These are phyloP conservation scores for Pterocles orientalis DNA, from an alignment of 2,113 vertebrate species.

Conservation along the genomic window DNA sequence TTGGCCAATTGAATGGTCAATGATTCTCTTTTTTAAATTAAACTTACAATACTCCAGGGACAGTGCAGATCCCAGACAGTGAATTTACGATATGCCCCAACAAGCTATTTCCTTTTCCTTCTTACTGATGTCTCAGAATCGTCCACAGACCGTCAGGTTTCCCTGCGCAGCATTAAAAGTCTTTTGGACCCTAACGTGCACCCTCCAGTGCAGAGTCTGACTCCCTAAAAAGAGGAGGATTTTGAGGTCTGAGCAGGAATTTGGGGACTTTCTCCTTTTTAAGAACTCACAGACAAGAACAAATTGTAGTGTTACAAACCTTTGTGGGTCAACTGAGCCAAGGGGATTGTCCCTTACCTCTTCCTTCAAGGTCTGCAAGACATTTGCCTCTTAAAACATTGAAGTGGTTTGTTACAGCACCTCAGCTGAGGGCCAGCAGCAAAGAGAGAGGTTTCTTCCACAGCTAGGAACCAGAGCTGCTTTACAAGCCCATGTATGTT, in stretches of 20 bases:
- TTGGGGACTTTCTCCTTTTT: neutral
- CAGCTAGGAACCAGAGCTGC: neutral
- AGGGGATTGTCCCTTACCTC: neutral
- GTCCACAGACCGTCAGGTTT: neutral
- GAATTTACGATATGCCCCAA: neutral
- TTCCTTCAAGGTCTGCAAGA: neutral
- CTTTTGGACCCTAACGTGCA: neutral
- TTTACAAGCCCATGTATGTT: neutral
- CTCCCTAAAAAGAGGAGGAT: neutral
- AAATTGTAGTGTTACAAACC: neutral
- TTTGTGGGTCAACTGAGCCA: neutral
- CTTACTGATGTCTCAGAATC: neutral
- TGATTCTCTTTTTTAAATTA: neutral
- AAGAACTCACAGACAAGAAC: neutral
- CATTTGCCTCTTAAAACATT: neutral
- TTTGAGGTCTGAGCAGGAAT: neutral
- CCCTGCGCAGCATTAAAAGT: neutral
- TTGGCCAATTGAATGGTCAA: neutral
- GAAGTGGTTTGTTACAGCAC: neutral
- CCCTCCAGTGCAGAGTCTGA: neutral
- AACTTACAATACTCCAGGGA: neutral
- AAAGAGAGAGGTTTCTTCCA: neutral
- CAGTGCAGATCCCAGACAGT: neutral
- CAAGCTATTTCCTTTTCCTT: neutral
- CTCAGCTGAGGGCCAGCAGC: neutral